Evolutionary conservation across 2,888 invertebrate species (phyloP).

Genomic region (Xylota sylvarum): DNA sequence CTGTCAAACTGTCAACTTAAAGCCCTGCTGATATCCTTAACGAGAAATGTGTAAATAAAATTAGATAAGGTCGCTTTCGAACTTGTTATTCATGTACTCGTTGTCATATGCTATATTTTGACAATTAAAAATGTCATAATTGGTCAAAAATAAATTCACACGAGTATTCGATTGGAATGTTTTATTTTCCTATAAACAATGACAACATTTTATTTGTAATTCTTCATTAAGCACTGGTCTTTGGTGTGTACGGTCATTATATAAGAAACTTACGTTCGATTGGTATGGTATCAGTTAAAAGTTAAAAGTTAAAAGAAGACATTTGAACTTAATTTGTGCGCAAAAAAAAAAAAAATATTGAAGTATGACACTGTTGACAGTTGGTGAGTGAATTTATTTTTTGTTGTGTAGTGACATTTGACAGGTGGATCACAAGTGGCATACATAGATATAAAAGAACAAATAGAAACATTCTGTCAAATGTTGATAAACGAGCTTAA

Average conservation of each 20-base stretch:
- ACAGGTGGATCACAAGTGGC: background rate
- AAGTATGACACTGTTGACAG: background rate
- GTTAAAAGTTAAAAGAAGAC: background rate
- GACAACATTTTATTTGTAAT: conserved; percentile 8
- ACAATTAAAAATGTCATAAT: conserved; percentile 14
- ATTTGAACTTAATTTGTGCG: conserved; percentile 10
- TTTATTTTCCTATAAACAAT: background rate
- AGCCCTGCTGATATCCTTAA: background rate
- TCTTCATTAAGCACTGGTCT: background rate
- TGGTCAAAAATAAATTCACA: conserved; percentile 16
- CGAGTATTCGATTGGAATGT: conserved; percentile 2
- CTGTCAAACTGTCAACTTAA: conserved; percentile 5
- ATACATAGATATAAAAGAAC: too few relatives aligned
- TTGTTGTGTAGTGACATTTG: background rate
- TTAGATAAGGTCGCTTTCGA: conserved; percentile 8
- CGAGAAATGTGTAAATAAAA: background rate
- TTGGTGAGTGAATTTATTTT: conserved; percentile 8
- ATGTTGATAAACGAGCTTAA: too few relatives aligned
- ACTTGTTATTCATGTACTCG: background rate
- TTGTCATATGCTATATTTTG: conserved; percentile 4
- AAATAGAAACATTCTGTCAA: too few relatives aligned
- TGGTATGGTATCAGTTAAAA: conserved; percentile 10
- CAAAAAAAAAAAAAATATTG: background rate
- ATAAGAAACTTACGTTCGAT: background rate
- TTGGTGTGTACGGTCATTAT: background rate